phyloP scores from a whole-genome alignment of 2,797 vertebrate species.

The Ispidina lecontei region DNA sequence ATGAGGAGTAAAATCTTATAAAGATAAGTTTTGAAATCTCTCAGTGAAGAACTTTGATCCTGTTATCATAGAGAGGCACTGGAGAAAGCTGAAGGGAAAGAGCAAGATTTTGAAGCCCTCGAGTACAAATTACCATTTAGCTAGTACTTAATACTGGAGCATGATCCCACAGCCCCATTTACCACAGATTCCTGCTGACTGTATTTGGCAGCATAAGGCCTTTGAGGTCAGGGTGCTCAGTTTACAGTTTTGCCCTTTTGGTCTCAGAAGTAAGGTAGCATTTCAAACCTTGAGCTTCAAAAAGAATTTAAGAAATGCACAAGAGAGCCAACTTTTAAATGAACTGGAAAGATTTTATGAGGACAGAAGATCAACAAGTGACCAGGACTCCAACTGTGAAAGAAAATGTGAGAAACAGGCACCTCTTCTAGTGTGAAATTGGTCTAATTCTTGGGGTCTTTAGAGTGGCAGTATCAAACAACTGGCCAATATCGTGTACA shows the following conservation, averaged over 20 bases:
- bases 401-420: conserved; percentile 68
- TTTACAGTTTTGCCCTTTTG: conserved; percentile 22
- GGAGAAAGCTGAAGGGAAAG: not conserved
- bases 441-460: conserved; percentile 64
- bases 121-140: not conserved
- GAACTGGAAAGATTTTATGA: conserved; percentile 73
- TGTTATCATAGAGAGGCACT: not conserved
- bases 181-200: not conserved
- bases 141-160: not conserved
- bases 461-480: conserved; percentile 59
- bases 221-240: conserved; percentile 37
- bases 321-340: conserved; percentile 73
- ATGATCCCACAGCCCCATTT: not conserved
- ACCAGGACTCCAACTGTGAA: conserved; percentile 67
- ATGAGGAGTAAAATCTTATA: not conserved
- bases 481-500: conserved; percentile 40
- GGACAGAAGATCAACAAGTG: conserved; percentile 68
- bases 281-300: conserved; percentile 45
- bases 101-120: not conserved
- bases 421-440: conserved; percentile 67
- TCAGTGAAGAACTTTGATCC: not conserved
- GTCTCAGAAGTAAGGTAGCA: conserved; percentile 33
- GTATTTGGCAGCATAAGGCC: conserved; percentile 28
- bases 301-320: conserved; percentile 63
- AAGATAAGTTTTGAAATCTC: not conserved